Evolutionary conservation across 2,113 vertebrate genomes (phyloP).

Genomic region (Aythya baeri): DNA sequence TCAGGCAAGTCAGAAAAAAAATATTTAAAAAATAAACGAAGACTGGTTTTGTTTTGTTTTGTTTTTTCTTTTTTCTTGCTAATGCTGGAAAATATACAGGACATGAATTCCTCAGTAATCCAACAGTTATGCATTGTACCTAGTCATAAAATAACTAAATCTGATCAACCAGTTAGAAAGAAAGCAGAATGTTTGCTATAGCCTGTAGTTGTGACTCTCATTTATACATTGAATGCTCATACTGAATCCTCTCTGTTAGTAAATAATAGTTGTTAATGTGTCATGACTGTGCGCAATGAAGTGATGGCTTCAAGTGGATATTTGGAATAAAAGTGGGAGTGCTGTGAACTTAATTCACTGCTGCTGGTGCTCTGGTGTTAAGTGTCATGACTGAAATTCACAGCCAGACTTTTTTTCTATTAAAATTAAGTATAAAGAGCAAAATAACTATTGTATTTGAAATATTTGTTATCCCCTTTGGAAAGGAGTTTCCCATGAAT

Average conservation of each 20-base stretch:
- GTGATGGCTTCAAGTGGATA: not conserved
- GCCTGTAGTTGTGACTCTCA: not conserved
- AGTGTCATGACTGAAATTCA: not conserved
- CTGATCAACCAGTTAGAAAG: not conserved
- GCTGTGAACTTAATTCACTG: not conserved
- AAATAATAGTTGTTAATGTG: not conserved
- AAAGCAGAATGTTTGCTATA: not conserved
- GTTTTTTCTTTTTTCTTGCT: not conserved
- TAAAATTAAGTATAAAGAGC: not conserved
- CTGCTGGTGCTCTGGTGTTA: not conserved
- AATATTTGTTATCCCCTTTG: not conserved
- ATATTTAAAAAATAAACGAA: not conserved
- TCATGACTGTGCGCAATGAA: not conserved
- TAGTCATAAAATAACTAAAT: not conserved
- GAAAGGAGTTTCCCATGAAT: not conserved
- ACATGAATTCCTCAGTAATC: not conserved
- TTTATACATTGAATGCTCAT: not conserved
- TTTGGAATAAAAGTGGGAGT: not conserved
- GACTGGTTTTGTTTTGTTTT: not conserved
- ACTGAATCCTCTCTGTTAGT: not conserved
- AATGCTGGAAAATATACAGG: not conserved
- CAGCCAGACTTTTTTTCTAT: not conserved
- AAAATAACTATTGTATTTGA: not conserved
- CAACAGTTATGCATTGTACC: accelerated
- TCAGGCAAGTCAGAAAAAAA: not conserved